phyloP scores from a whole-genome alignment of 2,113 vertebrate genomes.

The Morone saxatilis region DNA sequence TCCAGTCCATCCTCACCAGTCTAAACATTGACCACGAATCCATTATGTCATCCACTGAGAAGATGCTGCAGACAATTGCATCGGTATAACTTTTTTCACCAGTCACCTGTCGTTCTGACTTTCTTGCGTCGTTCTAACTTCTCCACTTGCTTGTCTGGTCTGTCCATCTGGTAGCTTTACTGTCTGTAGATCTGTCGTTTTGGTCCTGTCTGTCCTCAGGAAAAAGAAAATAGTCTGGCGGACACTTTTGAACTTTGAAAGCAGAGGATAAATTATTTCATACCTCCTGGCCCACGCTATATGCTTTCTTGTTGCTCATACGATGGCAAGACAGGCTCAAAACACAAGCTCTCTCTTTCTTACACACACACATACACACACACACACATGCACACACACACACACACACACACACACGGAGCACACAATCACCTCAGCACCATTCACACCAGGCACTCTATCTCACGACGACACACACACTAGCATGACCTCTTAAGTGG shows the following conservation, averaged over 20 bases:
- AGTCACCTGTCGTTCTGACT: conserved; percentile 57
- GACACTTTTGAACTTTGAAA: conserved; percentile 58
- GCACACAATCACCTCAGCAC: background rate
- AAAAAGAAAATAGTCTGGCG: background rate
- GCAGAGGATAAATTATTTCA: conserved; percentile 69
- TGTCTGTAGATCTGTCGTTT: conserved; percentile 39
- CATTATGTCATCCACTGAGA: conserved; percentile 74
- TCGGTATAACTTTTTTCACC: conserved; percentile 81
- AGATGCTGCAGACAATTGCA: conserved; percentile 75
- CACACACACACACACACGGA: background rate
- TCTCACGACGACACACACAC: conserved; percentile 22
- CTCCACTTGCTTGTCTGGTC: background rate
- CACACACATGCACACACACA: conserved; percentile 9
- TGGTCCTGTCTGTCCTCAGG: conserved; percentile 41
- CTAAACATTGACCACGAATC: conserved; percentile 58
- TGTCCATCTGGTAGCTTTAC: conserved; percentile 11
- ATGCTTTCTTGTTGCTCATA: conserved; percentile 54
- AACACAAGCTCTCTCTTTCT: conserved; percentile 1
- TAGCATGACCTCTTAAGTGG: conserved; percentile 71
- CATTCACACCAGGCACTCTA: conserved; percentile 9
- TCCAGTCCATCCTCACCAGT: conserved; percentile 42
- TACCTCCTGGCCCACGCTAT: conserved; percentile 16
- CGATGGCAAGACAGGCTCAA: conserved; percentile 10
- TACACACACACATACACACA: background rate
- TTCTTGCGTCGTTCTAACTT: conserved; percentile 42